These are phyloP conservation scores for Varanus salvator DNA, from an alignment of 2,113 vertebrate genomes.

Conservation along the genomic window DNA sequence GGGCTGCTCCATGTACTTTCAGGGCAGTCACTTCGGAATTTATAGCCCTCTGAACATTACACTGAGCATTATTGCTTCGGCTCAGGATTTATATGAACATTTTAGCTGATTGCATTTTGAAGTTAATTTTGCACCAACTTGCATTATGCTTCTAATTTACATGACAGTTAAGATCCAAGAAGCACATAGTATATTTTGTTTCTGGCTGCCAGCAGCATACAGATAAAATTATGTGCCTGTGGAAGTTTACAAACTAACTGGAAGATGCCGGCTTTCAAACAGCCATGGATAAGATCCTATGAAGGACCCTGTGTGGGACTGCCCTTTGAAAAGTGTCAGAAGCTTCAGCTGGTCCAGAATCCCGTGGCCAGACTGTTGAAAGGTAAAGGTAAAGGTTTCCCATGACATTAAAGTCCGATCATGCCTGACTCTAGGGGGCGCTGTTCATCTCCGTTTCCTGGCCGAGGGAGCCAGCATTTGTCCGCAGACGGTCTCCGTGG, in stretches of 20 bases:
- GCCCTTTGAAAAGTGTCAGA: too few species aligned
- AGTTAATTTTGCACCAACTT: neutral
- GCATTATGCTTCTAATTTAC: neutral
- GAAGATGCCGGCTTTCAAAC: neutral
- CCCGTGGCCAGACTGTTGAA: too few species aligned
- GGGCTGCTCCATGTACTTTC: constrained; percentile 54
- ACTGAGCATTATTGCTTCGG: constrained; percentile 37
- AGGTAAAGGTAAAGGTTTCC: too few species aligned
- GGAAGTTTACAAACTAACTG: neutral
- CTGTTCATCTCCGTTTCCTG: too few species aligned
- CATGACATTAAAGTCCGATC: too few species aligned
- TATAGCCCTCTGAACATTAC: constrained; percentile 41
- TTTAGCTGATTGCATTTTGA: neutral
- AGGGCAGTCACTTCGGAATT: constrained; percentile 58
- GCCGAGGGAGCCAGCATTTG: too few species aligned
- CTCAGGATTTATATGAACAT: constrained; percentile 19
- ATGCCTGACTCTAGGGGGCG: too few species aligned
- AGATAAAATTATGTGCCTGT: neutral
- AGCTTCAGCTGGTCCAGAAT: too few species aligned
- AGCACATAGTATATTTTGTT: neutral
- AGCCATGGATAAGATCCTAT: neutral
- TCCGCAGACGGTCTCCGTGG: too few species aligned
- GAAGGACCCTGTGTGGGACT: neutral
- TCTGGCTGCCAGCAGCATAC: neutral
- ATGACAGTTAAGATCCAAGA: neutral